These are phyloP conservation scores for Folsomia manolachei DNA, from an alignment of 2,888 invertebrate species.

Conservation along the genomic window DNA sequence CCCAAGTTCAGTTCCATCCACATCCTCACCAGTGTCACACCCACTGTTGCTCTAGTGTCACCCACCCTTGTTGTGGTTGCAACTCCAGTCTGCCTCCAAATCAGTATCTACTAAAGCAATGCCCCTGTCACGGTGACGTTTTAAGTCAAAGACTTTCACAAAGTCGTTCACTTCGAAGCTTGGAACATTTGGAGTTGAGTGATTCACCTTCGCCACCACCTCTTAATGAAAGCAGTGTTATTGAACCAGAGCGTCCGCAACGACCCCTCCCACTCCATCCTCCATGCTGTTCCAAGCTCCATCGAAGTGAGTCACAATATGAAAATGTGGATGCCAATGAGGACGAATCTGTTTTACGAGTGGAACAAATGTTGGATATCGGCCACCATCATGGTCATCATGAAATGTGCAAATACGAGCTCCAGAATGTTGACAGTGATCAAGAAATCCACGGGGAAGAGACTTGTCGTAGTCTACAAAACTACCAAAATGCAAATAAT, in stretches of 20 bases:
- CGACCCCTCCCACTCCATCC: not conserved
- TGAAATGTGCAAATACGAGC: not conserved
- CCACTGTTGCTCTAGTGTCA: not conserved
- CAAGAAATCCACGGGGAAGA: not conserved
- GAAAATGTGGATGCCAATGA: not conserved
- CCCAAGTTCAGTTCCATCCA: not conserved
- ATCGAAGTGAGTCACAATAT: not conserved
- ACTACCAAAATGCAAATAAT: not conserved
- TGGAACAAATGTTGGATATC: not conserved
- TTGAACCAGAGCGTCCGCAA: not conserved
- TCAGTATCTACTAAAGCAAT: conserved; percentile 1
- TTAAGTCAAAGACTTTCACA: not conserved
- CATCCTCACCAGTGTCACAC: not conserved
- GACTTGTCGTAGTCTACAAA: not conserved
- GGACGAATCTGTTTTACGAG: not conserved
- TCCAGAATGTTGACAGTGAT: not conserved
- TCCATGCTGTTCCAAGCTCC: not conserved
- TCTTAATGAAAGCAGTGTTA: not conserved
- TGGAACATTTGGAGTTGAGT: not conserved
- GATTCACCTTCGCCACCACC: not conserved
- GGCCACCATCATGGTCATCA: not conserved
- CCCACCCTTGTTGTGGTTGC: not conserved
- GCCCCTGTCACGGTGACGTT: not conserved
- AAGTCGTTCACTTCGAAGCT: not conserved
- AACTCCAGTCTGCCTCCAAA: not conserved